A percentile compares a stretch with the other conserved stretches of the same genome.
Evolutionary conservation across 1,140 invertebrate species (phyloP).

Genomic region (Coelopa frigida): DNA sequence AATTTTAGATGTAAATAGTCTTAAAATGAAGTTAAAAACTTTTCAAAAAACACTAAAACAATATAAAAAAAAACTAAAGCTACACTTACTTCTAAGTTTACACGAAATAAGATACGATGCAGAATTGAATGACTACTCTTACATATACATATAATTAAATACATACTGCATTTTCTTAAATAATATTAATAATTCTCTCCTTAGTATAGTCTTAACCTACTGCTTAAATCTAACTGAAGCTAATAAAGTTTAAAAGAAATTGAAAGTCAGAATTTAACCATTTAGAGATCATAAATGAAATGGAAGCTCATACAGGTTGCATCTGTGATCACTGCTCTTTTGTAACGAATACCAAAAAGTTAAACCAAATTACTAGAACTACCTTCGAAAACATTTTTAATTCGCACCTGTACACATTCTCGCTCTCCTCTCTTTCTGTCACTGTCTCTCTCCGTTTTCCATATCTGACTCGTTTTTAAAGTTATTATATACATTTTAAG

Average conservation of each 20-base stretch:
- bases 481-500: too few relatives aligned
- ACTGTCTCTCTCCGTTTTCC: too few relatives aligned
- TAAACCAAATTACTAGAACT: not conserved
- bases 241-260: too few relatives aligned
- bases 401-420: too few relatives aligned
- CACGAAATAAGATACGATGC: not conserved
- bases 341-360: not conserved
- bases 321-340: slow-evolving; percentile 11
- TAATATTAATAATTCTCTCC: too few relatives aligned
- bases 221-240: too few relatives aligned
- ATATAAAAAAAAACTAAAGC: not conserved
- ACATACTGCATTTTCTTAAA: not conserved
- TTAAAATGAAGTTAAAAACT: slow-evolving; percentile 7
- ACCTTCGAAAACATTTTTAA: not conserved
- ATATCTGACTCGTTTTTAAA: too few relatives aligned
- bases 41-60: not conserved
- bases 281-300: not conserved
- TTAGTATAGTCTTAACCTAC: too few relatives aligned
- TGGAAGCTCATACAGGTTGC: slow-evolving; percentile 15
- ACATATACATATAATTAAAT: not conserved
- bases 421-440: too few relatives aligned
- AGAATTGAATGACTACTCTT: too few relatives aligned
- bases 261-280: too few relatives aligned
- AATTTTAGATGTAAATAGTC: too few relatives aligned
- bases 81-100: not conserved